Conservation (phyloP, 2,113 vertebrate genomes). For the Gallinago media region DNA sequence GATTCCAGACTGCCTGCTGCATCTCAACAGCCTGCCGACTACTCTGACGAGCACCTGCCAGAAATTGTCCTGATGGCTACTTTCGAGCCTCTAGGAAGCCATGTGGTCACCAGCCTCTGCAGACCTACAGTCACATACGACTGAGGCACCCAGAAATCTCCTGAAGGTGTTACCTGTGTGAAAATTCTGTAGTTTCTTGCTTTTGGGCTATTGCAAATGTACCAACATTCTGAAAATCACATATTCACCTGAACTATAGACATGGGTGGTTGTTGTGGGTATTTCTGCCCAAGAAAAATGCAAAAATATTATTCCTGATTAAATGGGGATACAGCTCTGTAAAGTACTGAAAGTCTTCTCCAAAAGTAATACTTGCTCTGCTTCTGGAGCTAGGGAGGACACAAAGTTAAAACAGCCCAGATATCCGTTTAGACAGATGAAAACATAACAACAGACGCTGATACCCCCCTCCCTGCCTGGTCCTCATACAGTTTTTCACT, state of each 20-base stretch:
- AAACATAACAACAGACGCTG: neutral
- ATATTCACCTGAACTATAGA: neutral
- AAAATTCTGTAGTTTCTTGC: neutral
- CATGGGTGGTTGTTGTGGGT: neutral
- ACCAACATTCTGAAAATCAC: neutral
- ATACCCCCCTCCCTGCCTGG: neutral
- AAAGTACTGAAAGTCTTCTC: neutral
- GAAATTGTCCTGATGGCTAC: neutral
- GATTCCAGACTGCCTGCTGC: neutral
- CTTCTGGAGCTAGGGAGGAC: neutral
- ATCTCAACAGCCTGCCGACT: neutral
- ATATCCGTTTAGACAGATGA: neutral
- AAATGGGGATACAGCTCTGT: neutral
- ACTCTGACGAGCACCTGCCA: neutral
- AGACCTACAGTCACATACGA: neutral
- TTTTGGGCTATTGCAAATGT: neutral
- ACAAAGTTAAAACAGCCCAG: neutral
- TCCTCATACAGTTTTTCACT: neutral
- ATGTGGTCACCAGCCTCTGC: neutral
- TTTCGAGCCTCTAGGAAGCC: neutral
- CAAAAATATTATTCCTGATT: neutral
- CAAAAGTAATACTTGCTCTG: neutral
- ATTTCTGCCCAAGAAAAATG: neutral
- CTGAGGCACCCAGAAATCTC: neutral
- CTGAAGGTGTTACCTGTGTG: neutral